Evolutionary conservation across 2,888 invertebrate genomes (phyloP).

Genomic region (Ctenicera cuprea): DNA sequence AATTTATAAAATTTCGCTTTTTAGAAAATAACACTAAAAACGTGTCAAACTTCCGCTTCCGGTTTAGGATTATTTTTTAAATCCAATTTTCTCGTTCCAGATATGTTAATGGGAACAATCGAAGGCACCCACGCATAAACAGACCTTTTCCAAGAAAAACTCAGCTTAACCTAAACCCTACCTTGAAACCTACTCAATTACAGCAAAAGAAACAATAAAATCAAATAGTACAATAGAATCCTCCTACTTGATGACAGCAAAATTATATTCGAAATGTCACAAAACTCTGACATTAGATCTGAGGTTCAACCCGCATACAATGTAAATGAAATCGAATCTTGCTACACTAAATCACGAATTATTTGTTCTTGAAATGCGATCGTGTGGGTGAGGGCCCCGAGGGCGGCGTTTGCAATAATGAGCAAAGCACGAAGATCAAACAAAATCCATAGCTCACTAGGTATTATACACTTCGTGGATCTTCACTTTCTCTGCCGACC

Average conservation of each 20-base stretch:
- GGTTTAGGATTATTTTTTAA: too few relatives aligned
- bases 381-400: constrained; percentile 28
- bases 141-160: too few relatives aligned
- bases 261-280: constrained; percentile 8
- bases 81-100: too few relatives aligned
- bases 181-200: neutral
- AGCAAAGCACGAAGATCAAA: constrained; percentile 46
- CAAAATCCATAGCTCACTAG: constrained; percentile 44
- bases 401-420: constrained; percentile 32
- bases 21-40: too few relatives aligned
- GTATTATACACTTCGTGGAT: constrained; percentile 51
- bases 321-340: constrained; percentile 15
- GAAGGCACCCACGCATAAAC: too few relatives aligned
- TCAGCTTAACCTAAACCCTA: neutral
- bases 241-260: constrained; percentile 2
- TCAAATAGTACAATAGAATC: neutral
- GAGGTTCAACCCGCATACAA: constrained; percentile 2
- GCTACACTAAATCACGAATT: constrained; percentile 38
- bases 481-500: constrained; percentile 62
- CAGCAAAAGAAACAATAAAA: constrained; percentile 11
- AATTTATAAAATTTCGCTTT: too few relatives aligned
- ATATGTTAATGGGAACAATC: too few relatives aligned
- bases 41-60: too few relatives aligned
- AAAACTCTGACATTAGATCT: constrained; percentile 18
- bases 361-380: constrained; percentile 44